Evolutionary conservation across 2,888 invertebrate genomes (phyloP).

Genomic region (Sericinus montela): DNA sequence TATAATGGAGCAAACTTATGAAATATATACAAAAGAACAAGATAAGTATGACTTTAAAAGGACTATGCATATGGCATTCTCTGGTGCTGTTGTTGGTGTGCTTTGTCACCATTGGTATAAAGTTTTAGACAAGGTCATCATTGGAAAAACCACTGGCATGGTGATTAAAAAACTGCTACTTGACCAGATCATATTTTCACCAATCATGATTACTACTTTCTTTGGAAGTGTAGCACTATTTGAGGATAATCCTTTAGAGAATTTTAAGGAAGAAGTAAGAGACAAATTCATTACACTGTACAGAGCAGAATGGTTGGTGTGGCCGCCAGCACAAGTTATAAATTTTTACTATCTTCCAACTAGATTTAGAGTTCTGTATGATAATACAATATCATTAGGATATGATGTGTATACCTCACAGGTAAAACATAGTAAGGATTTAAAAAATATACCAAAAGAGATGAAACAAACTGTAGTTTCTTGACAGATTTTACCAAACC

Average conservation of each 20-base stretch:
- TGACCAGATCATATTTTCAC: conserved; percentile 93
- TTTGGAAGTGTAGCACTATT: conserved; percentile 88
- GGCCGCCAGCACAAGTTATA: conserved; percentile 96
- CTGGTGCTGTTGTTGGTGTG: conserved; percentile 89
- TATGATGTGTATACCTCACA: conserved; percentile 94
- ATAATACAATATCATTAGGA: conserved; percentile 91
- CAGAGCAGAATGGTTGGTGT: conserved; percentile 93
- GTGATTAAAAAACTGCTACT: conserved; percentile 89
- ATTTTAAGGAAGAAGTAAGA: conserved; percentile 84
- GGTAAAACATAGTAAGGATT: conserved; percentile 81
- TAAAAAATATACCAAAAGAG: conserved; percentile 31
- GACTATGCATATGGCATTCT: conserved; percentile 88
- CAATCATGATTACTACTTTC: conserved; percentile 89
- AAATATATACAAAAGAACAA: conserved; percentile 82
- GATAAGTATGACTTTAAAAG: conserved; percentile 81
- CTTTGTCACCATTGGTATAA: conserved; percentile 95
- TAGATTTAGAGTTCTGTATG: conserved; percentile 92
- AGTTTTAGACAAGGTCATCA: conserved; percentile 85
- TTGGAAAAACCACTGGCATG: conserved; percentile 84
- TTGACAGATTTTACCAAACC: conserved; percentile 21
- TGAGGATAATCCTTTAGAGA: conserved; percentile 81
- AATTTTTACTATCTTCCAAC: conserved; percentile 95
- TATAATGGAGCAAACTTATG: conserved; percentile 89
- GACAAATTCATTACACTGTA: conserved; percentile 89
- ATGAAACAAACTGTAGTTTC: conserved; percentile 14